Percentiles rank a stretch among this genome's conserved stretches.
Evolutionary conservation across 2,113 vertebrate genomes (phyloP).

Genomic region (Sturnira hondurensis): DNA sequence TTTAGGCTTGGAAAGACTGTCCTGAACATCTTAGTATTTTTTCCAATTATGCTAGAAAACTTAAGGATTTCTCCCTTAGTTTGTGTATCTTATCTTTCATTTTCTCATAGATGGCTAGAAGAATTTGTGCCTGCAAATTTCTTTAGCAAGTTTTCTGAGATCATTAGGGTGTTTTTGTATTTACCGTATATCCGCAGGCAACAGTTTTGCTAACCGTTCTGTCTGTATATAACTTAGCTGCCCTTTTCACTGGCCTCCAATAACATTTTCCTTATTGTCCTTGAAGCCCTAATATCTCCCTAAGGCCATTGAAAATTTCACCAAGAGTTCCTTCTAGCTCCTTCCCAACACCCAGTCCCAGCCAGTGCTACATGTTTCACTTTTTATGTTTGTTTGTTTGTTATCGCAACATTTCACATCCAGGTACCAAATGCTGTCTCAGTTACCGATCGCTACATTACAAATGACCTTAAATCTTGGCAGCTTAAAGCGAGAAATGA

Average conservation of each 20-base stretch:
- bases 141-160: slow-evolving; percentile 41
- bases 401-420: not conserved
- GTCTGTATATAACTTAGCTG: not conserved
- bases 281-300: not conserved
- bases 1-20: slow-evolving; percentile 6
- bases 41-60: slow-evolving; percentile 2
- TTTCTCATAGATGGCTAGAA: not conserved
- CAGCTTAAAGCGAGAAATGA: not conserved
- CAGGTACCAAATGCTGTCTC: not conserved
- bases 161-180: not conserved
- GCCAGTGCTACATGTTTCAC: not conserved
- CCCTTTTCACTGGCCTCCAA: slow-evolving; percentile 12
- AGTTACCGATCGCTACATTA: slow-evolving; percentile 3
- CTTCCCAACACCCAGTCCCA: not conserved
- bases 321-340: not conserved
- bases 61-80: slow-evolving; percentile 1
- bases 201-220: slow-evolving; percentile 17
- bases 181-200: slow-evolving; percentile 29
- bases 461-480: not conserved
- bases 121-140: slow-evolving; percentile 11
- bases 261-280: slow-evolving; percentile 33
- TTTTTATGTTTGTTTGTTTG: not conserved
- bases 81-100: not conserved
- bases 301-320: not conserved
- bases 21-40: slow-evolving; percentile 2